Percentiles rank a stretch among this genome's conserved stretches.
Conservation (phyloP, 2,888 invertebrate genomes). For the Apamea epomidion region DNA sequence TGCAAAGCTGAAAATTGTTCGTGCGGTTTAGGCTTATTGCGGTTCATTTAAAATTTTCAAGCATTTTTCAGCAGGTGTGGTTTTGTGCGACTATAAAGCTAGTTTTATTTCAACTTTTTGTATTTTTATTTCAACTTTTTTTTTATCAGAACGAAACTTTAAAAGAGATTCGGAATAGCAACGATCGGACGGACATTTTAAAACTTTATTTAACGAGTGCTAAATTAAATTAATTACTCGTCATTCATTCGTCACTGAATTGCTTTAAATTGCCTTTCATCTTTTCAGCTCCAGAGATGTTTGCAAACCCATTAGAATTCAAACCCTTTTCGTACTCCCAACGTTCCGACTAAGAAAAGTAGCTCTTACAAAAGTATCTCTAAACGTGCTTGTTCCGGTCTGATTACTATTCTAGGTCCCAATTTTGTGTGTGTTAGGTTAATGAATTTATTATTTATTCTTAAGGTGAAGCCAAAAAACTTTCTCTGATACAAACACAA, state of each 20-base stretch:
- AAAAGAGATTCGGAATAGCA: not conserved
- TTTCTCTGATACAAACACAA: not conserved
- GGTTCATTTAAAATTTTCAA: not conserved
- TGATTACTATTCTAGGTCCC: slow-evolving; percentile 4
- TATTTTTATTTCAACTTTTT: not conserved
- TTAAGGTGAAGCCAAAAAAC: not conserved
- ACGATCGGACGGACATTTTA: not conserved
- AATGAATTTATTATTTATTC: not conserved
- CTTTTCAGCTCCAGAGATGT: slow-evolving; percentile 35
- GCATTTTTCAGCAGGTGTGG: not conserved
- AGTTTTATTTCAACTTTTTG: slow-evolving; percentile 36
- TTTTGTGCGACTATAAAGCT: slow-evolving; percentile 4
- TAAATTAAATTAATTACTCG: slow-evolving; percentile 22
- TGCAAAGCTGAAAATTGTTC: slow-evolving; percentile 1
- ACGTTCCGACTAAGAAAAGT: slow-evolving; percentile 16
- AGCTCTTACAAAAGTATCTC: slow-evolving; percentile 5
- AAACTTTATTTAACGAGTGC: slow-evolving; percentile 5
- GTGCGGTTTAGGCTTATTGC: slow-evolving; percentile 1
- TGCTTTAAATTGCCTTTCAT: slow-evolving; percentile 50
- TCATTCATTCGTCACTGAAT: slow-evolving; percentile 24
- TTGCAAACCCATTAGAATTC: slow-evolving; percentile 54
- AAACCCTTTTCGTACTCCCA: slow-evolving; percentile 31
- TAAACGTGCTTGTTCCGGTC: slow-evolving; percentile 7
- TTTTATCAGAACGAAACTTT: not conserved
- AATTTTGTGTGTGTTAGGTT: not conserved